Evolutionary conservation across 92 coral and sea anemone genomes (phyloP), one percentile per base, ranked within the genome.

Genomic region (Zoanthus solanderi): DNA sequence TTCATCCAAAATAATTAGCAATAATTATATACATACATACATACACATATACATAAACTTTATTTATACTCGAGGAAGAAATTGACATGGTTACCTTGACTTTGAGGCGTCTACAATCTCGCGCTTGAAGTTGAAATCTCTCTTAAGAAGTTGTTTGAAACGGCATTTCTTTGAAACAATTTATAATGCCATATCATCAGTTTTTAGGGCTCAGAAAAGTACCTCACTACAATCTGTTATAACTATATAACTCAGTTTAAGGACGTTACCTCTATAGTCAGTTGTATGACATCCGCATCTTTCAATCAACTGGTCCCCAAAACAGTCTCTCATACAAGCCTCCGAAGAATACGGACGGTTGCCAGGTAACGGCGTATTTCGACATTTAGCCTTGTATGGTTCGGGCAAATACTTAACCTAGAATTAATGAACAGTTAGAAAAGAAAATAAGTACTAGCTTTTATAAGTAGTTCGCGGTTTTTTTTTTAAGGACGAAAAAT

Each of bases 301-400:
- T 61, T 80, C 85, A 28, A 80, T 48, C 1, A 80, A 4, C 50
- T 65, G 75, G 34, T 45, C 42, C 46, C 32, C 57, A 31, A 44
- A 80, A 28, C 85, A 80, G 37, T 80, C 85, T 9, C 47, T 23
- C 45, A 80, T 80, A 52, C 85, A 80, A 12, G 61, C 73, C 10
- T 66, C 85, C 0, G 85, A 80, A 16, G 85, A 46, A 44, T 80
- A 80, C 56, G 85, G 85, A 0, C 85, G 85, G 61, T 80, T 80
- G 18, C 85, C 85, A 9, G 85, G 85, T 52, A 80, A 65, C 85
- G 85, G 45, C 13, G 63, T 80, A 44, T 17, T 46, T 13, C 85
- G 85, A 45, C 85, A 80, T 4, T 67, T 67, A 46, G 85, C 85
- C 57, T 80, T 80, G 57, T 37, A 80, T 15, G 85, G 85, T 0